Percentiles rank a stretch among this genome's conserved stretches.
These are phyloP conservation scores for Pimpla rufipes DNA, from an alignment of 2,888 invertebrate species.

Conservation along the genomic window DNA sequence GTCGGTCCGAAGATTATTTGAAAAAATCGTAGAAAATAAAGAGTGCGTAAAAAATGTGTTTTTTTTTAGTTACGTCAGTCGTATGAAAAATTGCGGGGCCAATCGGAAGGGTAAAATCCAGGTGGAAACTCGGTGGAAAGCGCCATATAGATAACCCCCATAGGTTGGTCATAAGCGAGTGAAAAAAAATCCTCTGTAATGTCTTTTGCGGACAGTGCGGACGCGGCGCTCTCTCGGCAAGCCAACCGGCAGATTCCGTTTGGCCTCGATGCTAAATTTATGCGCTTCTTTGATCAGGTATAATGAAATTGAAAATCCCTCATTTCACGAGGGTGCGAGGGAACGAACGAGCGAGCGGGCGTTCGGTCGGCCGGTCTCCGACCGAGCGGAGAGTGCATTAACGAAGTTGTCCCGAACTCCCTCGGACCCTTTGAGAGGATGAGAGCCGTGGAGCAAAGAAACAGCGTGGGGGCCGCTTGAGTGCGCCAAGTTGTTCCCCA, in stretches of 20 bases:
- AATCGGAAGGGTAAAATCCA: too few relatives aligned
- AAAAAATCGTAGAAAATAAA: too few relatives aligned
- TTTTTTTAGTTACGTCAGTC: too few relatives aligned
- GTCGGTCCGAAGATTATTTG: too few relatives aligned
- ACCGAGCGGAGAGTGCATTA: slow-evolving; percentile 48
- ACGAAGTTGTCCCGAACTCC: slow-evolving; percentile 46
- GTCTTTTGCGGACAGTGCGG: neutral
- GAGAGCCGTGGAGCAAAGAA: slow-evolving; percentile 11
- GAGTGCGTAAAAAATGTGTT: too few relatives aligned
- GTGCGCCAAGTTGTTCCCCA: slow-evolving; percentile 12
- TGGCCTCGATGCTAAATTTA: slow-evolving; percentile 60
- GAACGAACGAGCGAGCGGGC: neutral
- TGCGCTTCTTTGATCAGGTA: slow-evolving; percentile 66
- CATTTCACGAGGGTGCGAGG: slow-evolving; percentile 44
- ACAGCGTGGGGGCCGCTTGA: slow-evolving; percentile 6
- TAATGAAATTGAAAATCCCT: slow-evolving; percentile 67
- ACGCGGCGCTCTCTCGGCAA: neutral
- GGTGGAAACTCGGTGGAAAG: too few relatives aligned
- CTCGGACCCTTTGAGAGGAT: slow-evolving; percentile 50
- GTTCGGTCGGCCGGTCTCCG: neutral
- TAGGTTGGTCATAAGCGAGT: neutral
- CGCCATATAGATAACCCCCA: neutral
- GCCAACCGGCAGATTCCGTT: slow-evolving; percentile 53
- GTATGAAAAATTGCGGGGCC: too few relatives aligned
- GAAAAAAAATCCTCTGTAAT: slow-evolving; percentile 39